phyloP scores from a whole-genome alignment of 2,888 invertebrate genomes.

The Drosophila paramelanica region DNA sequence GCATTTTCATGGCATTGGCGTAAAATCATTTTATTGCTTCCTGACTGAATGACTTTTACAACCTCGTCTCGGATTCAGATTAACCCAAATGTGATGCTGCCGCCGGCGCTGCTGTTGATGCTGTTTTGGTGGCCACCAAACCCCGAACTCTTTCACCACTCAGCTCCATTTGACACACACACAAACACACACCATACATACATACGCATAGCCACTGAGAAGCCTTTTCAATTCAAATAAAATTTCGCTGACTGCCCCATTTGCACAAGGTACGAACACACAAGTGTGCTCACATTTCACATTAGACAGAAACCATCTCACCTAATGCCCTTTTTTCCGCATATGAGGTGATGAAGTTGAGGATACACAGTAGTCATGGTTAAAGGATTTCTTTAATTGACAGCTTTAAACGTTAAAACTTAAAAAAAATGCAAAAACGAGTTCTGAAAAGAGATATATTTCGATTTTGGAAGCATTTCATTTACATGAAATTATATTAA shows the following conservation, averaged over 20 bases:
- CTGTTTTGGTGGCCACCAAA: conserved; percentile 35
- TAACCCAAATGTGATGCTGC: conserved; percentile 68
- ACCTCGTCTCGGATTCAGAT: conserved; percentile 72
- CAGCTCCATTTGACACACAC: conserved; percentile 13
- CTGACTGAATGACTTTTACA: conserved; percentile 78
- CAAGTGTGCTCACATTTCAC: conserved; percentile 34
- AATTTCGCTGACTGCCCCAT: conserved; percentile 66
- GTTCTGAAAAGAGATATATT: too few relatives aligned
- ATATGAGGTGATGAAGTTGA: background rate
- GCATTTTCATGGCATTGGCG: conserved; percentile 79
- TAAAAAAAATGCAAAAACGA: too few relatives aligned
- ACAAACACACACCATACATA: conserved; percentile 11
- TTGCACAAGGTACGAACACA: conserved; percentile 42
- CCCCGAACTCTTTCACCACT: background rate
- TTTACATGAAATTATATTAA: too few relatives aligned
- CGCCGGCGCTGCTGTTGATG: conserved; percentile 31
- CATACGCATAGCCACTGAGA: conserved; percentile 8
- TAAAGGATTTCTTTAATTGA: conserved; percentile 10
- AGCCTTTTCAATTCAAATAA: conserved; percentile 63
- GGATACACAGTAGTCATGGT: conserved; percentile 2
- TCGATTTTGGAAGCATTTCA: too few relatives aligned
- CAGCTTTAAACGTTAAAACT: background rate
- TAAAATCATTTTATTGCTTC: conserved; percentile 80
- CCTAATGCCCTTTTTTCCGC: conserved; percentile 22
- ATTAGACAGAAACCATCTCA: conserved; percentile 27